phyloP scores from a whole-genome alignment of 2,888 invertebrate genomes.

The Ophioninae sp. region DNA sequence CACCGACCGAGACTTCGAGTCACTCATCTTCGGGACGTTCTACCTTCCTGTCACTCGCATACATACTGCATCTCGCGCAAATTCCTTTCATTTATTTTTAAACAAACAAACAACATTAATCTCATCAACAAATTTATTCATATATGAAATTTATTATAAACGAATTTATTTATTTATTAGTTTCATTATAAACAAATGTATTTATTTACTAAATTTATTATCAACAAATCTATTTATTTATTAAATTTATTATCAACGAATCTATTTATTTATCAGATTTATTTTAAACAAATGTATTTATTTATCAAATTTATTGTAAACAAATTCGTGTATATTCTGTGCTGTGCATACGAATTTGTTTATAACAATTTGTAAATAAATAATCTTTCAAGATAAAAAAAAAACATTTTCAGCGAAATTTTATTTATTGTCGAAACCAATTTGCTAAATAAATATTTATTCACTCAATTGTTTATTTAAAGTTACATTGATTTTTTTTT shows the following conservation, averaged over 20 bases:
- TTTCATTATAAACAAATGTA: too few relatives aligned
- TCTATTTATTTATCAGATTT: too few relatives aligned
- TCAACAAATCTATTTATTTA: too few relatives aligned
- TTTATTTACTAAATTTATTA: too few relatives aligned
- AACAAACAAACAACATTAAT: not conserved
- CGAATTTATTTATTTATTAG: not conserved
- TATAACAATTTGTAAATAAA: too few relatives aligned
- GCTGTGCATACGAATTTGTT: too few relatives aligned
- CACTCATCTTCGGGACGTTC: constrained; percentile 29
- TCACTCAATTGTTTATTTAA: not conserved
- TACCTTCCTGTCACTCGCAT: constrained; percentile 35
- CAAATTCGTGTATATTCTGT: too few relatives aligned
- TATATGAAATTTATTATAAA: not conserved
- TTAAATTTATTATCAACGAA: too few relatives aligned
- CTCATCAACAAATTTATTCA: constrained; percentile 2
- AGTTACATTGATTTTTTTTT: too few relatives aligned
- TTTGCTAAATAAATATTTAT: not conserved
- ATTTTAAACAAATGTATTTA: too few relatives aligned
- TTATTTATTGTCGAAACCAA: not conserved
- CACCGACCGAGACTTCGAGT: constrained; percentile 58
- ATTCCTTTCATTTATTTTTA: not conserved
- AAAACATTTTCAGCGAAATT: constrained; percentile 7
- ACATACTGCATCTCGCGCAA: not conserved
- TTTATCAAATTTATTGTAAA: too few relatives aligned
- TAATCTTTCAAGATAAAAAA: too few relatives aligned